A percentile compares a stretch with the other conserved stretches of the same genome.
phyloP scores from a whole-genome alignment of 2,113 vertebrate genomes.

The Xiphophorus hellerii region DNA sequence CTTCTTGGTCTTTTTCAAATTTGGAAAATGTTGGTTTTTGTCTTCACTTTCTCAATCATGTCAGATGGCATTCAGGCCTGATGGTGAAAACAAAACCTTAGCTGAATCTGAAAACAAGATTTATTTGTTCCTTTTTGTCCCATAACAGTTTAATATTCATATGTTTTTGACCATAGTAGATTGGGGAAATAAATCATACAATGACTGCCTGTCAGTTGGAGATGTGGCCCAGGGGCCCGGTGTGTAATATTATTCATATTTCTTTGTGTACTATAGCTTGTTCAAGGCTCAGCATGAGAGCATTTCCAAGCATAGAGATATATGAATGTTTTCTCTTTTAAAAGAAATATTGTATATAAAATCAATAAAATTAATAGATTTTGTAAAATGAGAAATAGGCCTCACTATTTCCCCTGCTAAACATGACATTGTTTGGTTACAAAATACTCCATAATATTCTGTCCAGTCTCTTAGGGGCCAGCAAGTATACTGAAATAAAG shows the following conservation, averaged over 20 bases:
- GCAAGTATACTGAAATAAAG: background rate
- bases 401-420: background rate
- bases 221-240: background rate
- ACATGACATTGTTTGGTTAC: background rate
- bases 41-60: background rate
- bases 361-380: background rate
- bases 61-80: background rate
- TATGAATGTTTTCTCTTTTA: background rate
- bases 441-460: background rate
- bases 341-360: background rate
- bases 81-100: background rate
- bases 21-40: background rate
- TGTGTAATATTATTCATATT: background rate
- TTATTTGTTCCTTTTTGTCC: background rate
- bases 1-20: background rate
- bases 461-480: background rate
- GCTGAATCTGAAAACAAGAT: background rate
- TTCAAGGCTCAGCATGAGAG: background rate
- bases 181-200: background rate
- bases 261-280: background rate
- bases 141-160: background rate
- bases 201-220: background rate
- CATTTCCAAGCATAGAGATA: background rate
- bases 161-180: background rate
- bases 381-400: background rate